Evolutionary conservation across 2,113 vertebrate species (phyloP).

Genomic region (Ibidorhyncha struthersii): DNA sequence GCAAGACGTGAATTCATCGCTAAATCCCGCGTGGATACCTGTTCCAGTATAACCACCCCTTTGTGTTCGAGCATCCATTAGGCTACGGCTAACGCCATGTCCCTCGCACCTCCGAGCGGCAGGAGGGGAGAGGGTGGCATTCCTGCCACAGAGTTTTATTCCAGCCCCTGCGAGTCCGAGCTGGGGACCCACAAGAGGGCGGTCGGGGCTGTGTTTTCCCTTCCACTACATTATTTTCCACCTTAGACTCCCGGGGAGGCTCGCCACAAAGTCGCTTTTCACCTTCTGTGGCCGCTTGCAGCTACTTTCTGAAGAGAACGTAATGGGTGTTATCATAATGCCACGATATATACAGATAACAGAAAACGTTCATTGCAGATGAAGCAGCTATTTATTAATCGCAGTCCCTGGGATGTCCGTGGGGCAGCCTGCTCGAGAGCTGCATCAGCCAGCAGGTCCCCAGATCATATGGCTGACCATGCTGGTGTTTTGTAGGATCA

Average conservation of each 20-base stretch:
- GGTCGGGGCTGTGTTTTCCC: constrained; percentile 17
- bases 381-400: background rate
- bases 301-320: background rate
- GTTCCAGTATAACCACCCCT: background rate
- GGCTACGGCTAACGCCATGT: fast-evolving
- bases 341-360: background rate
- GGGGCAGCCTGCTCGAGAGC: background rate
- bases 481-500: background rate
- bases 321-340: background rate
- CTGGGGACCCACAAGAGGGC: constrained; percentile 63
- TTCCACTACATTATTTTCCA: background rate
- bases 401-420: no score
- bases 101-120: background rate
- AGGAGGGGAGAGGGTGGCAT: background rate
- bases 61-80: no score
- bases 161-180: background rate
- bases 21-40: background rate
- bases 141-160: background rate
- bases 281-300: background rate
- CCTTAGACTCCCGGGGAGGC: background rate
- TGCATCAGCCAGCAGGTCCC: background rate
- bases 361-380: background rate
- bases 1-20: background rate
- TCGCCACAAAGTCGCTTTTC: background rate
- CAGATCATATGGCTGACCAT: background rate